Conservation (phyloP, 2,113 vertebrate species). For the Ammospiza caudacuta region DNA sequence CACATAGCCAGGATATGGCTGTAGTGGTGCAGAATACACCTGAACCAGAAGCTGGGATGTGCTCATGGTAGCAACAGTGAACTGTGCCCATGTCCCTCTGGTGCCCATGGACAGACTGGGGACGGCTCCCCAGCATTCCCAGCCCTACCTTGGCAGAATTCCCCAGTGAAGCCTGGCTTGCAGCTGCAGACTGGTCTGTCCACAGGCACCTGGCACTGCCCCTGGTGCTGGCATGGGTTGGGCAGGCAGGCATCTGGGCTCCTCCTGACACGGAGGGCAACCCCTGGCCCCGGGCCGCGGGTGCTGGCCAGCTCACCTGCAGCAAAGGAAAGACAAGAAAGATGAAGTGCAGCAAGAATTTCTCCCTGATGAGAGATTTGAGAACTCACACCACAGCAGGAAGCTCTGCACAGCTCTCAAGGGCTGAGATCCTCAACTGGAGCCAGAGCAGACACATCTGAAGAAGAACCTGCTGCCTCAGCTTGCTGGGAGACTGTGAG, state of each 20-base stretch:
- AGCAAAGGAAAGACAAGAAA: not conserved
- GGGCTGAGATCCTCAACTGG: fast-evolving
- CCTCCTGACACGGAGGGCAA: not conserved
- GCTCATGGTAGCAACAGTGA: not conserved
- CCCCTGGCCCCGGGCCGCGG: fast-evolving
- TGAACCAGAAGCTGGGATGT: not conserved
- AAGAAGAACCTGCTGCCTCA: not conserved
- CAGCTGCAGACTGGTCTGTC: slow-evolving; percentile 32
- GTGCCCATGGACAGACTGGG: not conserved
- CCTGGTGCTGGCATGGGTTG: slow-evolving; percentile 50
- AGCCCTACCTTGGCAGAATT: slow-evolving; percentile 54
- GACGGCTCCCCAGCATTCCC: not conserved
- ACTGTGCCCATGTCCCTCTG: not conserved
- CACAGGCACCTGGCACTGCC: not conserved
- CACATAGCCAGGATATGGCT: not conserved
- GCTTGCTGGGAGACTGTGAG: not conserved
- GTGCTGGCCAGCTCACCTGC: not conserved
- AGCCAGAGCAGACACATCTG: not conserved
- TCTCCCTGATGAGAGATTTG: fast-evolving
- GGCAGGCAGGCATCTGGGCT: not conserved
- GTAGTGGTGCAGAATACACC: not conserved
- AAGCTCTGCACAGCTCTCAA: not conserved
- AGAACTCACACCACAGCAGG: not conserved
- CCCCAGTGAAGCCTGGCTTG: slow-evolving; percentile 53
- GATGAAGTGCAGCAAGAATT: not conserved